Base-by-base conservation (phyloP, 2,888 invertebrate species). In the Phragmatobia fuliginosa region DNA sequence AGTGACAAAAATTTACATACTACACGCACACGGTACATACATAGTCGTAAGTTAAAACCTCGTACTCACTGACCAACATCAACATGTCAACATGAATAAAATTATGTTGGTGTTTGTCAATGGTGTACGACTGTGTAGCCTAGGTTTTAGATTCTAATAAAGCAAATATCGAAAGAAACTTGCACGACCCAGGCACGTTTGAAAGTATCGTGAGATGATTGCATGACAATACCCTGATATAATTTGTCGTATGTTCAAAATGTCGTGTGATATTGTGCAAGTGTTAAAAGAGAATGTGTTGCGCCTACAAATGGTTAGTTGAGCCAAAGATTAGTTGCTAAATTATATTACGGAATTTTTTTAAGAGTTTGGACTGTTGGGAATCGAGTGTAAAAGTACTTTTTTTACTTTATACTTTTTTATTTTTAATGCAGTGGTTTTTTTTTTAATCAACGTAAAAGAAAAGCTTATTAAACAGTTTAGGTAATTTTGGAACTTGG, bases 181-280 rank as follows among this genome's bases (percentile, higher is more conserved):
- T 78, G 78, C 78, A 78, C 76, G 69, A 68, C 68, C 33, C 71
- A 76, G 60, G 63, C 71, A 68, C 68, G 71, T 82, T 73, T 66
- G 58, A 83, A 75, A 78, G 60, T 25, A 71, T 65, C 18, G 72
- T 65, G 63, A 68, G 62, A 76, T 81, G 86, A 87, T 80, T 84
- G 85, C 80, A 88, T 88, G 88, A 88, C 80, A 81, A 81, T 90
- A 90, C 90, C 89, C 90, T 90, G 90, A 83, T 87, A 77, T 58
- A 56, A 72, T 78, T 81, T 75, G 78, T 82, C 59, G 79, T 82
- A 74, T 77, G 66, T 77, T 69, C 71, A 66, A 68, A 76, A 75
- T 77, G 76, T 73, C 65, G 63, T 66, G 80, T 66, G 80, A 71
- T 58, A 16, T 68, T 78, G 73, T 72, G 70, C 67, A 69, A 76